Conservation (phyloP, 2,113 vertebrate species). For the Percina caprodes region DNA sequence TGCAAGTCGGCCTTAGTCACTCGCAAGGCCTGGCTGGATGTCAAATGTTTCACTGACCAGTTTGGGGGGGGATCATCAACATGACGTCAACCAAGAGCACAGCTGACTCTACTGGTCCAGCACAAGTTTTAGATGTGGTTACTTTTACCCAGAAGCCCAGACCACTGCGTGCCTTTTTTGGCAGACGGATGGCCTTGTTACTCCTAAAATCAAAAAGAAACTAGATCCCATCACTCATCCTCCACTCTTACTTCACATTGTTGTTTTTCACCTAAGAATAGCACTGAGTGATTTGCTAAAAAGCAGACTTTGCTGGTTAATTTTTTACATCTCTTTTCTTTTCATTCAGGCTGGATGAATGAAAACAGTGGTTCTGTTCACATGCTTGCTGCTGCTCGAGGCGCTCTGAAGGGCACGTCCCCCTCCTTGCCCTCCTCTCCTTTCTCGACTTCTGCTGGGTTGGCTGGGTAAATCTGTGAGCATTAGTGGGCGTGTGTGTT, state of each 20-base stretch:
- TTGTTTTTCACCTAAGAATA: conserved; percentile 34
- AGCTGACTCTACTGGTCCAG: conserved; percentile 50
- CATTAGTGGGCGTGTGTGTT: conserved; percentile 67
- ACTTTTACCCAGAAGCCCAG: conserved; percentile 12
- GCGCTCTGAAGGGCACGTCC: conserved; percentile 18
- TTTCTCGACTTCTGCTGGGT: conserved; percentile 51
- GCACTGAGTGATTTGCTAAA: conserved; percentile 26
- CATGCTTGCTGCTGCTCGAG: conserved; percentile 41
- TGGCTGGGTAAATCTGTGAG: conserved; percentile 55
- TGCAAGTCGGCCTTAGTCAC: background rate
- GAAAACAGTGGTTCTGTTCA: conserved; percentile 60
- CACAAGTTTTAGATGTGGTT: conserved; percentile 63
- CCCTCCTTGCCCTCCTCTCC: conserved; percentile 46
- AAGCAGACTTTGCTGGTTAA: background rate
- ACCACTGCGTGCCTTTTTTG: conserved; percentile 37
- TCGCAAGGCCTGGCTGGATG: background rate
- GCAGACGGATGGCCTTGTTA: conserved; percentile 3
- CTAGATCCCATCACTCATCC: conserved; percentile 8
- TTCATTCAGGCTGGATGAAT: conserved; percentile 64
- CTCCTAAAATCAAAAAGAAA: background rate
- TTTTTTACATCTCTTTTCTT: background rate
- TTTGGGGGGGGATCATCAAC: background rate
- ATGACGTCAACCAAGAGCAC: conserved; percentile 38
- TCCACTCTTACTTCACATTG: conserved; percentile 18
- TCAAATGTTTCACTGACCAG: conserved; percentile 25